Conservation (phyloP, 2,797 vertebrate species). For the Catostomus latipinnis region DNA sequence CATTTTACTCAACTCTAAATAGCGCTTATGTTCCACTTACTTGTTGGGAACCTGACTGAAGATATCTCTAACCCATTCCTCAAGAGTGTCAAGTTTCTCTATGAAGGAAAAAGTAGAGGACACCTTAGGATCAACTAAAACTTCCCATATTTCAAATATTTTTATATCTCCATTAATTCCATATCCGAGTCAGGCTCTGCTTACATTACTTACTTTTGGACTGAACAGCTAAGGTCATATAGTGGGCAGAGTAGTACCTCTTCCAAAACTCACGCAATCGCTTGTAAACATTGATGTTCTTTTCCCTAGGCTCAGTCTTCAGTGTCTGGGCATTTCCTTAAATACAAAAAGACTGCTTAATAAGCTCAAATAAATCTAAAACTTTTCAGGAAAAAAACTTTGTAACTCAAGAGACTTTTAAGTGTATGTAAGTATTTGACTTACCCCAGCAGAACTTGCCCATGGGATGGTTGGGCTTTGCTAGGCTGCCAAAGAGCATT, state of each 20-base stretch:
- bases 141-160: background rate
- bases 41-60: slow-evolving; percentile 95
- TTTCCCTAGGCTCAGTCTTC: slow-evolving; percentile 89
- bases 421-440: slow-evolving; percentile 62
- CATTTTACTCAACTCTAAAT: slow-evolving; percentile 9
- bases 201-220: slow-evolving; percentile 86
- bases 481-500: slow-evolving; percentile 96
- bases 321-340: slow-evolving; percentile 92
- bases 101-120: slow-evolving; percentile 52
- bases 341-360: slow-evolving; percentile 22
- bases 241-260: slow-evolving; percentile 92
- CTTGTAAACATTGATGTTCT: slow-evolving; percentile 91
- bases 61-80: slow-evolving; percentile 95
- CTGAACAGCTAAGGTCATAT: slow-evolving; percentile 95
- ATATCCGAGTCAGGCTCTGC: background rate
- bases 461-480: slow-evolving; percentile 94
- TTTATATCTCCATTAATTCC: background rate
- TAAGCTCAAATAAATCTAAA: background rate
- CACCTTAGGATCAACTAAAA: background rate
- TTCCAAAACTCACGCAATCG: slow-evolving; percentile 93
- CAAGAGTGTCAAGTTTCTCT: slow-evolving; percentile 95
- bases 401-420: slow-evolving; percentile 52
- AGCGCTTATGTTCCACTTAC: slow-evolving; percentile 76
- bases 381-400: slow-evolving; percentile 35
- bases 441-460: slow-evolving; percentile 98